Base-by-base conservation (phyloP, 2,113 vertebrate species). In the Bujurquina vittata region DNA sequence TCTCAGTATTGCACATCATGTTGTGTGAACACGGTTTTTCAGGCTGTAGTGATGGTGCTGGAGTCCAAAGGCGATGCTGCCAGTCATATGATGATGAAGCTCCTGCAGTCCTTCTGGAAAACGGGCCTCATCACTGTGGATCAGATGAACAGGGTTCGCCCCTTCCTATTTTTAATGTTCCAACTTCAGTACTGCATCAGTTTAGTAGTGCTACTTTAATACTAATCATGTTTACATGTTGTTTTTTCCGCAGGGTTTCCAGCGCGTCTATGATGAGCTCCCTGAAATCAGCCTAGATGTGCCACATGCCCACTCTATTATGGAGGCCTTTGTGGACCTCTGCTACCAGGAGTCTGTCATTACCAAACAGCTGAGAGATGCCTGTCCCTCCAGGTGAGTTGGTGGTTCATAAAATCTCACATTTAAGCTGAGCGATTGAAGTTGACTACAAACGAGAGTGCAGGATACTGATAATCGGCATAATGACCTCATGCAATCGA, bases 81-180 rank as follows among this genome's bases (percentile, higher is more conserved):
- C 0, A 93, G 95, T 26, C 90, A 94, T 31, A 95, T 95, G 95
- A 96, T 96, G 93, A 95, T 97, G 69, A 96, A 96, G 22, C 95
- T 97, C 60, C 94, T 97, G 62, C 94, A 97, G 91, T 93, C 95
- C 65, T 95, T 97, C 84, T 97, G 96, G 96, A 95, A 97, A 85
- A 95, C 94, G 0, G 97, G 96, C n/a, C 95, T 97, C 73, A 95
- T 97, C 89, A 97, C 97, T 8, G 93, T 97, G 91, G 97, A 97
- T 93, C 97, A 97, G 93, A 97, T 97, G 97, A 97, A 97, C 92
- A 92, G 97, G 93, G 97, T 97, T 74, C 63, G 93, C 79, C 46
- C 15, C 7, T 9, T 15, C 26, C 17, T 57, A 49, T 65, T 31
- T 58, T 4, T 4, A 33, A 5, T 31, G 10, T 18, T 10, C 58